Conservation (phyloP, 2,797 vertebrate genomes). For the Coendou prehensilis region DNA sequence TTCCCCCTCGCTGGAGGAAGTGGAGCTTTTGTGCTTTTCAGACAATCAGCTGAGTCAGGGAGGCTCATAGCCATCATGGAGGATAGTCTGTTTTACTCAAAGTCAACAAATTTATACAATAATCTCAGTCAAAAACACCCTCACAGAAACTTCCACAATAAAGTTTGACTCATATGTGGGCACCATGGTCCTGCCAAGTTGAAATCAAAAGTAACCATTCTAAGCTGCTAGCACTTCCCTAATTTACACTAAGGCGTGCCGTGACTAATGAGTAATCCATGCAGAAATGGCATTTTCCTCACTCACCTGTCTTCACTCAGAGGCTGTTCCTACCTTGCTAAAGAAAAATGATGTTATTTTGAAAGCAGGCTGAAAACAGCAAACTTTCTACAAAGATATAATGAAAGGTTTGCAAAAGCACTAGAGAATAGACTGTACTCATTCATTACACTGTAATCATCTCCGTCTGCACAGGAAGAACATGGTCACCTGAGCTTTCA, state of each 20-base stretch:
- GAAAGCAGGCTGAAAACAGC: constrained; percentile 13
- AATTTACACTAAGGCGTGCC: not conserved
- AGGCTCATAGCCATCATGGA: not conserved
- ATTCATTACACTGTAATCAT: not conserved
- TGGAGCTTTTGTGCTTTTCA: not conserved
- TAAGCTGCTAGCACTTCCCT: not conserved
- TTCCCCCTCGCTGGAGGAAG: not conserved
- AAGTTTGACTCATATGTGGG: not conserved
- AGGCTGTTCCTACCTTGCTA: not conserved
- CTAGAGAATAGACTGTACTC: not conserved
- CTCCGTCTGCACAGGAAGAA: not conserved
- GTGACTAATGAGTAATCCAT: not conserved
- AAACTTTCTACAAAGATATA: not conserved
- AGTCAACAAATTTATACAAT: not conserved
- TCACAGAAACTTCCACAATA: not conserved
- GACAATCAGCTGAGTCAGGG: not conserved
- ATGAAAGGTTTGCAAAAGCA: constrained; percentile 26
- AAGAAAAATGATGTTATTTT: not conserved
- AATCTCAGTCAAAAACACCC: not conserved
- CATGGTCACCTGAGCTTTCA: not conserved
- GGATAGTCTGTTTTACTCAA: not conserved
- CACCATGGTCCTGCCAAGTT: not conserved
- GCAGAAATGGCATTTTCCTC: not conserved
- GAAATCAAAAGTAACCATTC: not conserved
- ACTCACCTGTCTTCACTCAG: not conserved